These are phyloP conservation scores for Drosophila orena DNA, from an alignment of 1,140 invertebrate genomes.

Conservation along the genomic window DNA sequence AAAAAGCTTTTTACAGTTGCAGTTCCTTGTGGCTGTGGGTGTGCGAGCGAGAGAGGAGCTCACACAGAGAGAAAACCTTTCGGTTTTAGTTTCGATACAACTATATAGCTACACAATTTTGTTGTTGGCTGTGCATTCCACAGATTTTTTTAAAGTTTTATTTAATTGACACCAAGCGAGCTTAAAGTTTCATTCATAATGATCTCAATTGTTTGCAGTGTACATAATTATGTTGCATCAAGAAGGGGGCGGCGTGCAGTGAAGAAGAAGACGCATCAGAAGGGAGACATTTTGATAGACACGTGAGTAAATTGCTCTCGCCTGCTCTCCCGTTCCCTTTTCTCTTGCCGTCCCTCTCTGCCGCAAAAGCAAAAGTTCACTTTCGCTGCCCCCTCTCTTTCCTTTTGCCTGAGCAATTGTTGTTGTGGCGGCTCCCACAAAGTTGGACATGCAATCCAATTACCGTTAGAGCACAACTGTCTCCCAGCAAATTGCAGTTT, in stretches of 20 bases:
- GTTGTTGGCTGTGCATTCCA: too few species aligned
- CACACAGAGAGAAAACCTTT: not conserved
- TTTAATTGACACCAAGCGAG: too few species aligned
- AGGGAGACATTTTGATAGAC: slow-evolving; percentile 64
- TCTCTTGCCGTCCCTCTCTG: slow-evolving; percentile 7
- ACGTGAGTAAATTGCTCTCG: slow-evolving; percentile 74
- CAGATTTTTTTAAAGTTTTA: too few species aligned
- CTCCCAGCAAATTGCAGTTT: slow-evolving; percentile 68
- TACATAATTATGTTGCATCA: slow-evolving; percentile 65
- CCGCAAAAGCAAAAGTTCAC: slow-evolving; percentile 76
- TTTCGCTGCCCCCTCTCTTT: slow-evolving; percentile 66
- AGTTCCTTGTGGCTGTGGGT: slow-evolving; percentile 13
- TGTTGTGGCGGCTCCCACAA: slow-evolving; percentile 49
- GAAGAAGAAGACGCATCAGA: slow-evolving; percentile 27
- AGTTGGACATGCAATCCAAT: slow-evolving; percentile 76
- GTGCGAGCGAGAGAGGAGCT: slow-evolving; percentile 41
- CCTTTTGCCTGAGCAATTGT: slow-evolving; percentile 22
- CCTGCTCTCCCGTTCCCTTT: not conserved
- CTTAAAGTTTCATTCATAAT: too few species aligned
- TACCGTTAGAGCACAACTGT: slow-evolving; percentile 66
- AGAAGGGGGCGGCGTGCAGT: slow-evolving; percentile 2
- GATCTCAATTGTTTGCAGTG: not conserved
- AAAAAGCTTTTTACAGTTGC: slow-evolving; percentile 68
- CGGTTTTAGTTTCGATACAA: too few species aligned
- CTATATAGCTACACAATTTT: too few species aligned